Evolutionary conservation across 2,797 vertebrate genomes (phyloP), one percentile per base, ranked within the genome.

Genomic region (Pipistrellus pipistrellus): DNA sequence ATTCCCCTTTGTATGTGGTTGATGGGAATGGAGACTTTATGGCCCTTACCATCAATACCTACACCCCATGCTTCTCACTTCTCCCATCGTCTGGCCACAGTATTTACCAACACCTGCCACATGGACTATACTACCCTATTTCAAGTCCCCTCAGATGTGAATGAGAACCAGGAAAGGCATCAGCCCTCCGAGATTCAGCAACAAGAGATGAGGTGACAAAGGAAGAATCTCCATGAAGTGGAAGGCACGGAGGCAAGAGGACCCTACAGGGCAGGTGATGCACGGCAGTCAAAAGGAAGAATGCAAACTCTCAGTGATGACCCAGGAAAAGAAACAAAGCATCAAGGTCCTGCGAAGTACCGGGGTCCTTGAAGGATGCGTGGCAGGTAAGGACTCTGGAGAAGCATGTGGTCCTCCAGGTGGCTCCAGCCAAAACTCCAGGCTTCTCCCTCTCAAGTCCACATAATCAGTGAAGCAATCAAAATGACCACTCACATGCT

Each of bases 361-460:
- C 78, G 55, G 78, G 51, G 18, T 51, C 64, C 76, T 62, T 0
- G 0, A 44, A 32, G 21, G 53, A 41, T 20, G 18, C 7, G 0
- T 1, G 12, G 41, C 38, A 38, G 32, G 18, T 10, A 27, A 68
- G 62, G 55, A n/a, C 3, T 7, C 57, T 9, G 57, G 41, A 75
- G 68, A 68, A 21, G 68, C 57, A 48, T 25, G 66, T 11, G 57
- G 32, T 53, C 2, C 53, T 86, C 86, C 92, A 93, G 68, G 62
- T 71, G 96, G 76, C 82, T 87, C 87, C 82, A 38, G 91, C 51
- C 81, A 82, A 89, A 69, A 41, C 51, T 57, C 81, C 35, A 3
- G 66, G 64, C 64, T 69, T 68, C 35, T n/a, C 62, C 30, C 35
- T 62, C 75, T 62, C 64, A 3, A 38, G 35, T 44, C 75, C 81